These are phyloP conservation scores for Tetranychus truncatus DNA, from an alignment of 2,888 invertebrate genomes.

Conservation along the genomic window DNA sequence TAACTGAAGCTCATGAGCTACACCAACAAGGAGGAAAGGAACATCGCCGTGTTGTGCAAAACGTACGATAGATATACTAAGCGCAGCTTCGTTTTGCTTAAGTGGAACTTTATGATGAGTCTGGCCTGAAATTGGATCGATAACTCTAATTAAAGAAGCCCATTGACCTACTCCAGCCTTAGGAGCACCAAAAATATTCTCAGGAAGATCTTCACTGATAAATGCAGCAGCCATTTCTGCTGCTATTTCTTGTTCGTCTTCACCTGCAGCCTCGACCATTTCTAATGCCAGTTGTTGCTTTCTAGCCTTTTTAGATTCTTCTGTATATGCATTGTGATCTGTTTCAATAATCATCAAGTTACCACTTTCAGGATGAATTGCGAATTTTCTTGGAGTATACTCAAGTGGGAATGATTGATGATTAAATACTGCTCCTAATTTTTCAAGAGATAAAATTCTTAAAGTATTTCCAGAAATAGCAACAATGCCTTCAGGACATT, in stretches of 20 bases:
- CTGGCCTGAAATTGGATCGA: constrained; percentile 62
- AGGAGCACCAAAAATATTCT: constrained; percentile 81
- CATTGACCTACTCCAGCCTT: constrained; percentile 85
- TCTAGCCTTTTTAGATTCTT: constrained; percentile 78
- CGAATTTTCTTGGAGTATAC: constrained; percentile 85
- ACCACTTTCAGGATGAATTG: constrained; percentile 73
- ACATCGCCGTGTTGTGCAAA: constrained; percentile 49
- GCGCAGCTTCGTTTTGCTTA: constrained; percentile 89
- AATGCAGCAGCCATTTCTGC: constrained; percentile 95
- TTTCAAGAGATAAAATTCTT: constrained; percentile 83
- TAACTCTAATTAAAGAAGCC: constrained; percentile 72
- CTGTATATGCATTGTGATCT: constrained; percentile 95
- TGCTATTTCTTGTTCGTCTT: constrained; percentile 83
- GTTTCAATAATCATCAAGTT: constrained; percentile 82
- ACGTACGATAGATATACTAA: constrained; percentile 50
- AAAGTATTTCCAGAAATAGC: constrained; percentile 95
- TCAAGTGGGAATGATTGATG: constrained; percentile 65
- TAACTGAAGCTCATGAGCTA: constrained; percentile 70
- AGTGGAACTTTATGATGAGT: constrained; percentile 59
- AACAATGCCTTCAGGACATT: constrained; percentile 97
- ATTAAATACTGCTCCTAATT: constrained; percentile 94
- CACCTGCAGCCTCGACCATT: constrained; percentile 89
- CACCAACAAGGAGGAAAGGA: constrained; percentile 59
- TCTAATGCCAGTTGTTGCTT: constrained; percentile 94
- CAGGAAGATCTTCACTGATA: constrained; percentile 78